Percentiles rank a stretch among this genome's conserved stretches.
Evolutionary conservation across 2,888 invertebrate genomes (phyloP).

Genomic region (Stramonita haemastoma): DNA sequence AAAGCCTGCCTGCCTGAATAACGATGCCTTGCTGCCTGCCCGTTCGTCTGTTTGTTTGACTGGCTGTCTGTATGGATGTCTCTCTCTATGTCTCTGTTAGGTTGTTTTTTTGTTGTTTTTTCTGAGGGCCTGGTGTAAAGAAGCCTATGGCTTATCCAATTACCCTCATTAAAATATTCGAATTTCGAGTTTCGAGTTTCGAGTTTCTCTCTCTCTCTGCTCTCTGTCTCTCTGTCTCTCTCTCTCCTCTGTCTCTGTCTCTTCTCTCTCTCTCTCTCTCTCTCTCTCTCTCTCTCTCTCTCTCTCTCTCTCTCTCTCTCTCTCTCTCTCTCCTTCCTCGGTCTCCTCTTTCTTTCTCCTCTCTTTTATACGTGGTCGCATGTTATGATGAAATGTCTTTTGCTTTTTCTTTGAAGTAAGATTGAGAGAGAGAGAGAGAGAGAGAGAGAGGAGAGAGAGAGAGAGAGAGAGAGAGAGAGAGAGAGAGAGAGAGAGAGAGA

Average conservation of each 20-base stretch:
- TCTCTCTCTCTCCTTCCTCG: background rate
- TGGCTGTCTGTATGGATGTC: slow-evolving; percentile 6
- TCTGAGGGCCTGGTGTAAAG: too few relatives aligned
- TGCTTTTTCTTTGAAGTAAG: background rate
- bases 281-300: background rate
- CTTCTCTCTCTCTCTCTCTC: background rate
- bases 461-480: too few relatives aligned
- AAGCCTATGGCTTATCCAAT: too few relatives aligned
- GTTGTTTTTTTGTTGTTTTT: too few relatives aligned
- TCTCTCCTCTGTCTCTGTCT: background rate
- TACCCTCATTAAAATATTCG: too few relatives aligned
- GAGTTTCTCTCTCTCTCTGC: background rate
- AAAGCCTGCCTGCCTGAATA: background rate
- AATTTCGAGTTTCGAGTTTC: too few relatives aligned
- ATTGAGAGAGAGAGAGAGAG: too few relatives aligned
- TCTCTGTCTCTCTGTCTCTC: background rate
- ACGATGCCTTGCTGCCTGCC: background rate
- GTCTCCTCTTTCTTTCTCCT: background rate
- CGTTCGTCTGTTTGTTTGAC: background rate
- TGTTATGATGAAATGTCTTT: background rate
- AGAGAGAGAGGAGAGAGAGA: too few relatives aligned
- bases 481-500: too few relatives aligned
- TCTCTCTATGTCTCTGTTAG: slow-evolving; percentile 40
- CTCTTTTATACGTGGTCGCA: background rate
- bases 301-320: background rate